Base-by-base conservation (phyloP, 1,140 invertebrate species). In the Magallana ariakensis region DNA sequence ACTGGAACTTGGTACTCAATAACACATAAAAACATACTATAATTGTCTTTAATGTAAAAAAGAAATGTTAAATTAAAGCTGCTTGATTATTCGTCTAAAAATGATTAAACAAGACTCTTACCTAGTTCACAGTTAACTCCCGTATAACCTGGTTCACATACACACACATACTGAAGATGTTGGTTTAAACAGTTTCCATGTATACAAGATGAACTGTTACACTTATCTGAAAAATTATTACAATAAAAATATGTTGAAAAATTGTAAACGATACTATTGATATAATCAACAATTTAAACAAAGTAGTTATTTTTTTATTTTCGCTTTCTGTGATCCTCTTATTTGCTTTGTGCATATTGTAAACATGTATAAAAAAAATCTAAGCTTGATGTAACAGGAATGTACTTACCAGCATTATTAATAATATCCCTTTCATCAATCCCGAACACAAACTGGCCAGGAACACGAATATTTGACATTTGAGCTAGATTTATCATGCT, bases 371-470 rank as follows among this genome's bases (percentile, higher is more conserved):
- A 53, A n/a, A 5, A 19, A 3, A 81, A 53, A 16, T 54, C 15
- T 54, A 6, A 53, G 5, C 13, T 16, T 81, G 26, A 80, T 13
- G 22, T 5, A 80, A 80, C 13, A 13, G 8, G 22, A 22, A 8
- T 8, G 22, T n/a, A 16, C 46, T 15, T 4, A 54, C 46, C 80
- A 26, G 46, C 3, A 54, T 81, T 53, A 16, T 5, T 46, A 46
- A 26, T 26, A 9, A 54, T 56, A 26, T 81, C 54, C 1, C 13
- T 56, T 54, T 54, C 33, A 15, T 87, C 87, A 16, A 87, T 62
- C 0, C 87, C 16, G 55, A 87, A 87, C 1, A 81, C 87, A 55
- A 85, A 87, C 26, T 84, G 58, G 3, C 87, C 87, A 22, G 70
- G 83, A 46, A 75, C n/a, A n/a, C 33, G n/a, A 7, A 87, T 83